Percentiles rank a stretch among this genome's conserved stretches.
These are phyloP conservation scores for Caranx melampygus DNA, from an alignment of 2,113 vertebrate genomes.

Conservation along the genomic window DNA sequence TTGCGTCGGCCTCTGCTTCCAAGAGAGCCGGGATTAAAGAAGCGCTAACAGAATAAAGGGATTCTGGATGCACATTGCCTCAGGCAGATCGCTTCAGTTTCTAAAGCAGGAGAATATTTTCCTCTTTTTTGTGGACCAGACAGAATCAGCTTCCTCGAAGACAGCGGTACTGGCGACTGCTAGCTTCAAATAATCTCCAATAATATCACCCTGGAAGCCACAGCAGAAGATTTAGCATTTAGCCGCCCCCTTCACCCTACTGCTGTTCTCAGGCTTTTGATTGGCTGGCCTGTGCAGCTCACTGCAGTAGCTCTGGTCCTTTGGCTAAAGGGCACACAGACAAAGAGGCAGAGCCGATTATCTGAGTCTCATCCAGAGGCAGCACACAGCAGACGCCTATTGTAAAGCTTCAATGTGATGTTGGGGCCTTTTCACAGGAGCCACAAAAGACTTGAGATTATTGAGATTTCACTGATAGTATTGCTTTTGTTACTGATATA, in stretches of 20 bases:
- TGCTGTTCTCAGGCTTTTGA: conserved; percentile 37
- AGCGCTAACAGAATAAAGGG: conserved; percentile 68
- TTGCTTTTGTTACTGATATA: conserved; percentile 63
- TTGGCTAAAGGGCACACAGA: conserved; percentile 71
- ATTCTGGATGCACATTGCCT: conserved; percentile 63
- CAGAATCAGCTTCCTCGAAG: conserved; percentile 53
- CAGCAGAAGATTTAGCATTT: conserved; percentile 60
- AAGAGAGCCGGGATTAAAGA: conserved; percentile 69
- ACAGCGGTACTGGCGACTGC: conserved; percentile 19
- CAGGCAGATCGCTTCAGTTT: conserved; percentile 50
- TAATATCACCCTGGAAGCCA: conserved; percentile 57
- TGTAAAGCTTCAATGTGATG: conserved; percentile 65
- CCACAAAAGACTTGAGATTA: conserved; percentile 73
- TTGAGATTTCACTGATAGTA: conserved; percentile 69
- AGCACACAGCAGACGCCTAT: conserved; percentile 51
- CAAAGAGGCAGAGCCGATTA: conserved; percentile 75
- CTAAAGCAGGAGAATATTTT: conserved; percentile 54
- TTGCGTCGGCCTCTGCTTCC: conserved; percentile 53
- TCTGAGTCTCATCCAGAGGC: conserved; percentile 70
- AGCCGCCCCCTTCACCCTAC: conserved; percentile 39
- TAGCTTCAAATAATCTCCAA: conserved; percentile 60
- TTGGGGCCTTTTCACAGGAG: conserved; percentile 65
- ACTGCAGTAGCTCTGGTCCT: conserved; percentile 55
- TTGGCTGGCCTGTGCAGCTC: conserved; percentile 46
- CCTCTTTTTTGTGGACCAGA: conserved; percentile 44